These are phyloP conservation scores for Ctenochaetus hawaiiensis DNA, from an alignment of 2,797 vertebrate species.

Conservation along the genomic window DNA sequence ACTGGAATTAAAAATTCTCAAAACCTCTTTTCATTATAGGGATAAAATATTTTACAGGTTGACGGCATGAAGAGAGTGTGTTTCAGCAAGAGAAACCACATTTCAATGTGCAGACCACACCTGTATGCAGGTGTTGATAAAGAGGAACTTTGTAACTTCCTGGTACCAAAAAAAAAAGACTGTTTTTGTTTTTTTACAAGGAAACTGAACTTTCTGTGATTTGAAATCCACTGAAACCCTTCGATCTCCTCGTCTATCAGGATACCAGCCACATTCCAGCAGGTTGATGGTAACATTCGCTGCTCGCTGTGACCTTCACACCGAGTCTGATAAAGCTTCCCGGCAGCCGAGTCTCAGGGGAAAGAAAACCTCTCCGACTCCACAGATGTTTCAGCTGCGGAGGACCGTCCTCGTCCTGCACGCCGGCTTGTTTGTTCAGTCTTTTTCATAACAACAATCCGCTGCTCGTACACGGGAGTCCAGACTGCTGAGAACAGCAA, in stretches of 20 bases:
- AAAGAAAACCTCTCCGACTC: slow-evolving; percentile 36
- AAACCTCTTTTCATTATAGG: too few species aligned
- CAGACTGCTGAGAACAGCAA: slow-evolving; percentile 72
- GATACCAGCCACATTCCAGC: slow-evolving; percentile 51
- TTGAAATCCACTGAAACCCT: not conserved
- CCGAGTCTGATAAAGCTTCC: slow-evolving; percentile 61
- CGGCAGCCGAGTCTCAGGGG: slow-evolving; percentile 42
- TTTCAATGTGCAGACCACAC: too few species aligned
- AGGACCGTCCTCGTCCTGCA: not conserved
- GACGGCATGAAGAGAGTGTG: too few species aligned
- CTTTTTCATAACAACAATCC: slow-evolving; percentile 69
- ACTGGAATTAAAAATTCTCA: too few species aligned
- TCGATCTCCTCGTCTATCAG: not conserved
- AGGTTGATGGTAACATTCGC: slow-evolving; percentile 29
- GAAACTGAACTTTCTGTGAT: not conserved
- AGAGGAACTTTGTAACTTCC: not conserved
- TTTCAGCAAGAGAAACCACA: too few species aligned
- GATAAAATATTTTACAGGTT: too few species aligned
- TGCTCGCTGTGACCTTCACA: slow-evolving; percentile 58
- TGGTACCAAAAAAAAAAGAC: not conserved
- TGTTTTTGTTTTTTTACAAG: not conserved
- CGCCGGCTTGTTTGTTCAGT: slow-evolving; percentile 52
- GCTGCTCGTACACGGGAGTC: slow-evolving; percentile 1
- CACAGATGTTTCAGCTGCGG: slow-evolving; percentile 4
- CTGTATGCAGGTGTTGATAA: too few species aligned